A percentile compares a stretch with the other conserved stretches of the same genome.
These are phyloP conservation scores for Epizoanthus fatuus DNA, from an alignment of 92 coral and sea anemone species.

Conservation along the genomic window DNA sequence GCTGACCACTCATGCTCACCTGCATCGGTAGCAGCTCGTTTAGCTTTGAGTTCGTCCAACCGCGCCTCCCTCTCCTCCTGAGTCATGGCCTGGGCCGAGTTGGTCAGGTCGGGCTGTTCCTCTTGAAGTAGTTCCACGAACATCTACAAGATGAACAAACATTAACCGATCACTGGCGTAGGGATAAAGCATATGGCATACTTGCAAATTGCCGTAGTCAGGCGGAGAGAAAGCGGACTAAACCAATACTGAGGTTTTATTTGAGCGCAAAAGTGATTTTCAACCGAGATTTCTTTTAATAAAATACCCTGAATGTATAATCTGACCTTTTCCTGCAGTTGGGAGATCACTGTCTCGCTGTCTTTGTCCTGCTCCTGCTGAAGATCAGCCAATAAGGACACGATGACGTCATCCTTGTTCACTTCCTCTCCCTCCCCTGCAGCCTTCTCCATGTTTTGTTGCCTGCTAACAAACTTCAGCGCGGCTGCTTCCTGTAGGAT, in stretches of 20 bases:
- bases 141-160: slow-evolving; percentile 50
- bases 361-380: slow-evolving; percentile 99
- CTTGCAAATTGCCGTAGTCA: not conserved
- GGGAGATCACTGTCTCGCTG: slow-evolving; percentile 83
- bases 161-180: not conserved
- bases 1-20: slow-evolving; percentile 51
- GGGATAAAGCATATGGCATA: not conserved
- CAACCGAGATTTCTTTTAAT: not conserved
- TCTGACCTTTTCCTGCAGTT: slow-evolving; percentile 88
- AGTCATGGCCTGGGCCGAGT: slow-evolving; percentile 84
- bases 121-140: slow-evolving; percentile 84
- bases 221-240: not conserved
- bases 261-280: too few species aligned
- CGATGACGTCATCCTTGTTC: slow-evolving; percentile 82
- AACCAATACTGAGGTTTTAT: too few species aligned
- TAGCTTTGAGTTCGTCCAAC: slow-evolving; percentile 73
- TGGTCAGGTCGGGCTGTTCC: slow-evolving; percentile 73
- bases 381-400: slow-evolving; percentile 92
- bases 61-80: slow-evolving; percentile 92
- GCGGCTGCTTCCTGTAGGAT: slow-evolving; percentile 91
- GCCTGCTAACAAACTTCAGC: slow-evolving; percentile 87
- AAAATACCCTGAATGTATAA: not conserved
- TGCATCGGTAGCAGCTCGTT: slow-evolving; percentile 65
- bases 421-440: slow-evolving; percentile 68
- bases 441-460: slow-evolving; percentile 71